Evolutionary conservation across 2,888 invertebrate genomes (phyloP), one percentile per base, ranked within the genome.

Genomic region (Eledona agricola): DNA sequence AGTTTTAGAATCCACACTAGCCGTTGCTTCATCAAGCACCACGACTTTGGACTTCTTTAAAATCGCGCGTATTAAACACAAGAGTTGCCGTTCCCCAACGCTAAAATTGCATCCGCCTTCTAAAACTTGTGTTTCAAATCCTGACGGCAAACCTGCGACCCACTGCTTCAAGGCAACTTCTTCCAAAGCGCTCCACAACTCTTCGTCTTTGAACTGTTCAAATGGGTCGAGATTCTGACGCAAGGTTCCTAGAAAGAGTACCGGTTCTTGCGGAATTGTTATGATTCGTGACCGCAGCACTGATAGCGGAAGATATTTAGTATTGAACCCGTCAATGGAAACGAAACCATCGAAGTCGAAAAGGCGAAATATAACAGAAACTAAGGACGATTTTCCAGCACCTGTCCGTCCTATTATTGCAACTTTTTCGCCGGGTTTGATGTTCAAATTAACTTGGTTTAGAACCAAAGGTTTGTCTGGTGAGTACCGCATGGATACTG

Each of bases 221-320:
- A 92, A 92, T 2, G 93, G 93, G 77, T 93, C 93, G 46, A 93
- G 79, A 77, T 93, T 93, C 67, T 86, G 85, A 1, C 93, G 79
- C 79, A 93, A 81, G 4, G 89, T 86, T 26, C 91, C 92, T 0
- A 88, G 87, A 77, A 93, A 89, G 28, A 90, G 76, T 51, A 89
- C 88, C 0, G 89, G 89, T 65, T 89, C 89, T 72, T 90, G 89
- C 0, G 89, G 89, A 20, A 90, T 89, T 67, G 89, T 89, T 11
- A 89, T 87, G 52, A 89, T 80, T 66, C 82, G 84, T 26, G 85
- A 83, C 34, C 89, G 81, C 7, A 89, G 79, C 70, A 88, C 84
- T 64, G 85, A 85, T 7, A 89, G 77, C 0, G 89, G 89, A 53
- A 93, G 73, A 1, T 75, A 71, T 0, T 79, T 78, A 0, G 84